Conservation (phyloP, 2,113 vertebrate species). For the Lophotis ruficrista region DNA sequence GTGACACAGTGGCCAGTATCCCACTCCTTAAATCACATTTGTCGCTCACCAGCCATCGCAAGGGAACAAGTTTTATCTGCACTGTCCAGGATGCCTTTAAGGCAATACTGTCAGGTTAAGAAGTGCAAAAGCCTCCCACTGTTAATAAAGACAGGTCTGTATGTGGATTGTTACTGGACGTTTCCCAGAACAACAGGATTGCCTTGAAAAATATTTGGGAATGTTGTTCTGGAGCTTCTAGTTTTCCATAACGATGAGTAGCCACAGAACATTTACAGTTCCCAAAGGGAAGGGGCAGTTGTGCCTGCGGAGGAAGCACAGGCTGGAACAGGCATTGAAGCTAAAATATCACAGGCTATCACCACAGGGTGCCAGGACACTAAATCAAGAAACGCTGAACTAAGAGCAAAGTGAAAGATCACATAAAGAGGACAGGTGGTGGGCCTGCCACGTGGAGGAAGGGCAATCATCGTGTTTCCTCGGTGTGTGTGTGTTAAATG, state of each 20-base stretch:
- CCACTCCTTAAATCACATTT: neutral
- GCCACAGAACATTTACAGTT: neutral
- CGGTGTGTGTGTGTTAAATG: rapidly evolving
- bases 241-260: neutral
- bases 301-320: neutral
- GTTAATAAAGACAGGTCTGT: neutral
- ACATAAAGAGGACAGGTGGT: neutral
- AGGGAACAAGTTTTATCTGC: neutral
- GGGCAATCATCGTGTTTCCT: too few species aligned
- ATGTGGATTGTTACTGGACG: neutral
- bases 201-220: neutral
- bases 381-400: neutral
- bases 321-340: rapidly evolving
- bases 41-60: neutral
- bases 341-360: neutral
- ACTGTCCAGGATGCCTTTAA: neutral
- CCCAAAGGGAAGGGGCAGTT: neutral
- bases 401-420: neutral
- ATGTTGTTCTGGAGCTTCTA: neutral
- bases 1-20: neutral
- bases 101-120: neutral
- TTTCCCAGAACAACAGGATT: neutral
- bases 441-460: rapidly evolving
- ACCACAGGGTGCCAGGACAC: neutral
- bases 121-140: neutral